Conservation (phyloP, 2,888 invertebrate genomes). For the Athetis lepigone region DNA sequence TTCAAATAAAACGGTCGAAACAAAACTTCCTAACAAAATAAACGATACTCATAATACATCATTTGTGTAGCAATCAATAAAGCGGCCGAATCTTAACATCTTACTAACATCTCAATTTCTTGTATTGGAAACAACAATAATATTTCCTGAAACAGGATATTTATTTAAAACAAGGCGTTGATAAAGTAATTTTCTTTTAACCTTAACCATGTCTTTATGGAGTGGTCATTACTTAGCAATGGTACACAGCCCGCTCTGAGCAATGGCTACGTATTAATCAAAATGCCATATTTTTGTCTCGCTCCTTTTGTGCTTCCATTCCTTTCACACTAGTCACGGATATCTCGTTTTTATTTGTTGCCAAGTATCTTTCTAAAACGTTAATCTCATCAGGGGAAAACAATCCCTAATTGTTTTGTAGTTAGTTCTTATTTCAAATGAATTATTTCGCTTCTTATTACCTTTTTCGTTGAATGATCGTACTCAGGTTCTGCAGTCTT, state of each 20-base stretch:
- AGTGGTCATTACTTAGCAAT: slow-evolving; percentile 91
- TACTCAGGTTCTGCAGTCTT: slow-evolving; percentile 88
- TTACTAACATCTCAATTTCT: slow-evolving; percentile 89
- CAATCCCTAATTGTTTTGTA: slow-evolving; percentile 53
- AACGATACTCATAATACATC: slow-evolving; percentile 85
- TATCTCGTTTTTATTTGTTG: slow-evolving; percentile 83
- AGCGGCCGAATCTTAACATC: slow-evolving; percentile 87
- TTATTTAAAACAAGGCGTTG: slow-evolving; percentile 91
- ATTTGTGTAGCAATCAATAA: slow-evolving; percentile 89
- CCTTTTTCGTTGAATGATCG: slow-evolving; percentile 65
- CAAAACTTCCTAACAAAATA: slow-evolving; percentile 77
- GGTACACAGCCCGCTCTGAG: slow-evolving; percentile 90
- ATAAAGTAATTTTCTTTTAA: slow-evolving; percentile 91
- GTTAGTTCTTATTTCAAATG: slow-evolving; percentile 56
- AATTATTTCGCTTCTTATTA: slow-evolving; percentile 55
- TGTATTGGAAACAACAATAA: slow-evolving; percentile 90
- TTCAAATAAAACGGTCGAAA: slow-evolving; percentile 70
- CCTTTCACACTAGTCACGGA: slow-evolving; percentile 85
- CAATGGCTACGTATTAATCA: slow-evolving; percentile 90
- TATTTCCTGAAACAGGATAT: slow-evolving; percentile 91
- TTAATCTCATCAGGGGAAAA: slow-evolving; percentile 59
- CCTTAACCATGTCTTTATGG: slow-evolving; percentile 91
- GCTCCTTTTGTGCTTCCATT: slow-evolving; percentile 78
- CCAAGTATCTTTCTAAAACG: slow-evolving; percentile 72
- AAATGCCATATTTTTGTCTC: slow-evolving; percentile 89